A percentile compares a stretch with the other conserved stretches of the same genome.
Evolutionary conservation across 2,797 vertebrate species (phyloP).

Genomic region (Galaxias olidus): DNA sequence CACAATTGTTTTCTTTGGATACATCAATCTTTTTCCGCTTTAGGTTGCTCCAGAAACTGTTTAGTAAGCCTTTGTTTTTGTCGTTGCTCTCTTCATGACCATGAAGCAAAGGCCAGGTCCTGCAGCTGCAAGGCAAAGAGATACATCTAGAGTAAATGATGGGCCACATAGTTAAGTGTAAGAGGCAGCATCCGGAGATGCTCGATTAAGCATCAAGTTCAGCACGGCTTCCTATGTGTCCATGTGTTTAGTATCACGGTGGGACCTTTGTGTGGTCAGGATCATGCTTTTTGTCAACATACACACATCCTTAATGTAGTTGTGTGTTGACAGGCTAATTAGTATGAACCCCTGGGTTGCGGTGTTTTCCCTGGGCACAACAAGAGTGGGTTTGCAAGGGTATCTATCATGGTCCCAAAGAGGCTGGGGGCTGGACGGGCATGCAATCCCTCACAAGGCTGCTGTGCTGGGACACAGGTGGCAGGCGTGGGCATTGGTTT

Average conservation of each 20-base stretch:
- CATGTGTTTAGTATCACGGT: conserved; percentile 18
- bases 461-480: conserved; percentile 43
- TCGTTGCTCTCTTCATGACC: not conserved
- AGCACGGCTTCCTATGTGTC: conserved; percentile 22
- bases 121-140: conserved; percentile 23
- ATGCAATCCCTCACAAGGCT: conserved; percentile 49
- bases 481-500: conserved; percentile 26
- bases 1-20: not conserved
- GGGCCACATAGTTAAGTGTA: conserved; percentile 55
- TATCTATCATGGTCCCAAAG: conserved; percentile 53
- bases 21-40: not conserved
- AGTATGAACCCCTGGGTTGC: conserved; percentile 39
- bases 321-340: conserved; percentile 53
- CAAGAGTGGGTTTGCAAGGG: conserved; percentile 40
- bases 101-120: not conserved
- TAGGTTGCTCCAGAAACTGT: no score
- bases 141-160: conserved; percentile 65
- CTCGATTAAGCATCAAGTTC: conserved; percentile 59
- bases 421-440: conserved; percentile 35
- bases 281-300: not conserved
- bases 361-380: conserved; percentile 34
- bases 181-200: conserved; percentile 53
- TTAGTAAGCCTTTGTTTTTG: not conserved
- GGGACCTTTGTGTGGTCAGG: not conserved
- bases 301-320: conserved; percentile 22